Evolutionary conservation across 2,797 vertebrate genomes (phyloP), one percentile per base, ranked within the genome.

Genomic region (Bradypodion ventrale): DNA sequence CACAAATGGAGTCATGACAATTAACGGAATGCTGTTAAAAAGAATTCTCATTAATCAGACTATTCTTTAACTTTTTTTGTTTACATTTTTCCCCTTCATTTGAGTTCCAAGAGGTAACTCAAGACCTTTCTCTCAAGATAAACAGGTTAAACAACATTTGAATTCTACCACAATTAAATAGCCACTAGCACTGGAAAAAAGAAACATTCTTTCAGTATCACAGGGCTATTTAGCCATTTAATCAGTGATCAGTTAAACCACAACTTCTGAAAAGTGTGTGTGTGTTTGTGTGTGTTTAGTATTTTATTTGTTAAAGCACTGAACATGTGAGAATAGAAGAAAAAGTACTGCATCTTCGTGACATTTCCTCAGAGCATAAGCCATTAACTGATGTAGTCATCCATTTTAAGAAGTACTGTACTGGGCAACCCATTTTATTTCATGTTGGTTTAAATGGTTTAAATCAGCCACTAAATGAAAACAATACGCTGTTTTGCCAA

Each of bases 41-140:
- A 88, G 75, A 32, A 75, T 27, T 87, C 7, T 0, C n/a, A 75
- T 37, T 68, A 77, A 2, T 81, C 70, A 3, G 87, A 87, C 65
- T 78, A 0, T 0, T 42, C 75, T 82, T 59, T 78, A 75, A 1
- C 2, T 85, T 60, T 75, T 44, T 80, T 78, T 25, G 29, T 69
- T 89, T 85, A 92, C 84, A 13, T 75, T 63, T 81, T 87, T 80
- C 85, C 83, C n/a, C n/a, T n/a, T 87, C 78, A 65, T 87, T 82
- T 91, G 77, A 90, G 81, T 73, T 83, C 86, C 88, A 90, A 89
- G 83, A 88, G 79, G 87, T 74, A 88, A 90, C 87, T 84, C 91
- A 37, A 77, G 68, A 68, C 27, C 72, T 75, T 85, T 87, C 35
- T 78, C 68, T 49, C 80, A 21, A 88, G 74, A 16, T 78, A 87